These are phyloP conservation scores for Drosophila funebris DNA, from an alignment of 1,140 invertebrate genomes.

Conservation along the genomic window DNA sequence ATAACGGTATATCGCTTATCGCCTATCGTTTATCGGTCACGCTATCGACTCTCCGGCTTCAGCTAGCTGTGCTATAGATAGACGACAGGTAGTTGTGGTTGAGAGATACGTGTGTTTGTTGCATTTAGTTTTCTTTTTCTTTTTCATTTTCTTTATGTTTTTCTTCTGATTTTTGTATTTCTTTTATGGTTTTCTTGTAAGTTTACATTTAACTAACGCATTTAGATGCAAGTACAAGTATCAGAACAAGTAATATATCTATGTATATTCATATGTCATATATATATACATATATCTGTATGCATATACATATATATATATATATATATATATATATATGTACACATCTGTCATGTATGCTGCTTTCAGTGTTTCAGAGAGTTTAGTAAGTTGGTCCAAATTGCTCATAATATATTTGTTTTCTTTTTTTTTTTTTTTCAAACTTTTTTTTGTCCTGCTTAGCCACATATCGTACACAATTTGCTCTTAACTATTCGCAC, in stretches of 20 bases:
- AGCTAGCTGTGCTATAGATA: constrained; percentile 35
- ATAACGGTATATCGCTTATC: background rate
- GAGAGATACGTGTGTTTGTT: constrained; percentile 27
- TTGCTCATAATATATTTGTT: constrained; percentile 55
- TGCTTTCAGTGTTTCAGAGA: constrained; percentile 11
- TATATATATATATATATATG: constrained; percentile 1
- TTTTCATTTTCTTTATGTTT: background rate
- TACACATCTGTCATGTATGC: no score
- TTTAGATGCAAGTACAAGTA: constrained; percentile 8
- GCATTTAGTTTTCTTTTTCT: background rate
- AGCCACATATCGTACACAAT: constrained; percentile 16
- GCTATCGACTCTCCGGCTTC: background rate
- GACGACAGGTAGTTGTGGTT: constrained; percentile 59
- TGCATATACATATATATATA: background rate
- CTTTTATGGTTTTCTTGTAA: background rate
- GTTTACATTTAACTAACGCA: constrained; percentile 23
- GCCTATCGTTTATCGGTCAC: background rate
- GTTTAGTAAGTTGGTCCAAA: constrained; percentile 62
- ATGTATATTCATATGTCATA: background rate
- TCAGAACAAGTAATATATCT: constrained; percentile 18
- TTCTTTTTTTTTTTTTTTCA: background rate
- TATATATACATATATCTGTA: constrained; percentile 1
- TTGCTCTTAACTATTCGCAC: constrained; percentile 10
- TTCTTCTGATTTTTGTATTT: background rate
- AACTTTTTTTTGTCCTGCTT: constrained; percentile 3